Base-by-base conservation (phyloP, 2,888 invertebrate species). In the Pogonocherus hispidulus region DNA sequence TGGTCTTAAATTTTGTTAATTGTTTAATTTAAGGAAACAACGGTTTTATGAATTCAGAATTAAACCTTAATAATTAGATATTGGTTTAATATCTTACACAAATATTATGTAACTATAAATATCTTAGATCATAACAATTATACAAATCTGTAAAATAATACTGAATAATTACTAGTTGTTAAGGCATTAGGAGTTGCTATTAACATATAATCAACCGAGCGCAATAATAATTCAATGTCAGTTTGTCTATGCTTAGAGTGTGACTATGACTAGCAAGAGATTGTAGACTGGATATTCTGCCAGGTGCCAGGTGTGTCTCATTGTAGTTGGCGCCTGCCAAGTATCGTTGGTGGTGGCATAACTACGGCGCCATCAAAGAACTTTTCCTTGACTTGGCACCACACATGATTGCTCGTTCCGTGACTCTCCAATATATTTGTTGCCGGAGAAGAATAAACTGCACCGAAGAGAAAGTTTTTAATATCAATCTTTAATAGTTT, bases 281-380 rank as follows among this genome's bases (percentile, higher is more conserved):
- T 56, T 23, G 44, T 57, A 52, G 57, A 37, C 52, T 47, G 59
- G 66, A 62, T 62, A 49, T 49, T n/a, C n/a, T n/a, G n/a, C n/a
- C n/a, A n/a, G 66, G 69, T 66, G 69, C 57, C 63, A 63, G 66
- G 63, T 67, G 66, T 62, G 66, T 49, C 54, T 9, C 32, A 41
- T 23, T 64, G 64, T 60, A 64, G 49, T 68, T 64, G 68, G 68
- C 68, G 68, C 68, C 66, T 63, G 63, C 66, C 57, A 54, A 65
- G 57, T 54, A 63, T 68, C 72, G 72, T 70, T 68, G 69, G 69
- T 68, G 71, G 73, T 68, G 71, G 70, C 73, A 73, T 73, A 71
- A 69, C 63, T 66, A 27, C 71, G 73, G 73, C 73, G 73, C 73
- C 73, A 71, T 63, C 60, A 46, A 54, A 69, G 66, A 67, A 65